A percentile compares a stretch with the other conserved stretches of the same genome.
Conservation (phyloP, 2,888 invertebrate genomes). For the Cepaea hortensis region DNA sequence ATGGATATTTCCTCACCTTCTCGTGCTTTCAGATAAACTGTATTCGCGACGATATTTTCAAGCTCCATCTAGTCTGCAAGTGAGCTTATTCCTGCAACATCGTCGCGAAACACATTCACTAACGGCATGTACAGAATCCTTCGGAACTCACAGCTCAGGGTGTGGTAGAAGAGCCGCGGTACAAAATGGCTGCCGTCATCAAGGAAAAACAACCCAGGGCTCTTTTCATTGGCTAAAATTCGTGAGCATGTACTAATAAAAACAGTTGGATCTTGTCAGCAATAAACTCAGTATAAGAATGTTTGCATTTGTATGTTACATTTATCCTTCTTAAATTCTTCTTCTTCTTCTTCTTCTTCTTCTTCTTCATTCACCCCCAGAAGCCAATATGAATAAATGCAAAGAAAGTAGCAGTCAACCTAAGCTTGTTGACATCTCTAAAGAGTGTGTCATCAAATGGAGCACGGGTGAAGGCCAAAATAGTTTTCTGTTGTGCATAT, state of each 20-base stretch:
- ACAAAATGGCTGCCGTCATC: conserved; percentile 65
- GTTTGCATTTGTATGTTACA: neutral
- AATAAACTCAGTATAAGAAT: neutral
- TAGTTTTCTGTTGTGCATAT: too few species aligned
- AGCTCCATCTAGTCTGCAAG: conserved; percentile 72
- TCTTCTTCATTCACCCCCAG: neutral
- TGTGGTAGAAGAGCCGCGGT: conserved; percentile 63
- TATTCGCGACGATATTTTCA: conserved; percentile 77
- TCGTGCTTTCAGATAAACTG: conserved; percentile 76
- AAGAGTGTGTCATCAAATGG: too few species aligned
- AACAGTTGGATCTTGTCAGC: neutral
- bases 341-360: neutral
- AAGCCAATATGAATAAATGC: neutral
- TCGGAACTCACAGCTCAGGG: conserved; percentile 62
- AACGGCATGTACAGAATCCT: conserved; percentile 66
- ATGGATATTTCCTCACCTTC: conserved; percentile 69
- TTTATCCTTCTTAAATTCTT: neutral
- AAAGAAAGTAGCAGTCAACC: neutral
- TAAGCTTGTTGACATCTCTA: too few species aligned
- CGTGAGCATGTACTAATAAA: conserved; percentile 22
- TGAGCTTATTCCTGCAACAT: conserved; percentile 65
- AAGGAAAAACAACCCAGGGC: conserved; percentile 56
- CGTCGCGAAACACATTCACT: conserved; percentile 63
- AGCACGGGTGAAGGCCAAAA: too few species aligned
- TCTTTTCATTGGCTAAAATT: conserved; percentile 63